Evolutionary conservation across 2,888 invertebrate species (phyloP), one percentile per base, ranked within the genome.

Genomic region (Congeria kusceri): DNA sequence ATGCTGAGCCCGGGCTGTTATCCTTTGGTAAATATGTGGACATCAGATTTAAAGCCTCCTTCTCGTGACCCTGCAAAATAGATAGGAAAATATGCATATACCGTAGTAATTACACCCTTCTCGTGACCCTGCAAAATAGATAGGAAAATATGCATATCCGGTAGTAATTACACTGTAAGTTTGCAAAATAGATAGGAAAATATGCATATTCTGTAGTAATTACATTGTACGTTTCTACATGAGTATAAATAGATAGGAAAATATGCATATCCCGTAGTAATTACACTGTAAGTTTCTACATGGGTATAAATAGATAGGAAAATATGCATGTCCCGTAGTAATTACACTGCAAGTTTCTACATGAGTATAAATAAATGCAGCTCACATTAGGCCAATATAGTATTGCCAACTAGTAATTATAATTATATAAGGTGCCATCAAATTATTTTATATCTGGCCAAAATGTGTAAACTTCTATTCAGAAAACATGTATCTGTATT

Each of bases 21-120:
- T 99, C 99, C 92, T 98, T 98, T 0, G 99, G 99, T 85, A 99
- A 95, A 93, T 99, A 99, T 73, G 98, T 98, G 89, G 99, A 98
- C 98, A 99, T 99, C 49, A 99, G 95, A 77, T 97, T 98, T 85
- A 99, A 95, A 1, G 99, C 99, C 94, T 99, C 99, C 88, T 96
- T 96, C 92, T 99, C 99, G 92, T 99, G 99, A 39, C 99, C 99
- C 81, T 93, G 77, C 29, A 88, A 84, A 65, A 11, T 53, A 61
- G 28, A 25, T 32, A 39, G 39, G 39, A 3, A 58, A 1, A 18
- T 18, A 23, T 20, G 15, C 5, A 53, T 4, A 53, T n/a, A n/a
- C n/a, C n/a, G n/a, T n/a, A n/a, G n/a, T n/a, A n/a, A n/a, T n/a
- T n/a, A n/a, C n/a, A n/a, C n/a, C 99, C 88, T 96, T 96, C 92